Base-by-base conservation (phyloP, 2,888 invertebrate genomes). In the Tetragonula carbonaria region DNA sequence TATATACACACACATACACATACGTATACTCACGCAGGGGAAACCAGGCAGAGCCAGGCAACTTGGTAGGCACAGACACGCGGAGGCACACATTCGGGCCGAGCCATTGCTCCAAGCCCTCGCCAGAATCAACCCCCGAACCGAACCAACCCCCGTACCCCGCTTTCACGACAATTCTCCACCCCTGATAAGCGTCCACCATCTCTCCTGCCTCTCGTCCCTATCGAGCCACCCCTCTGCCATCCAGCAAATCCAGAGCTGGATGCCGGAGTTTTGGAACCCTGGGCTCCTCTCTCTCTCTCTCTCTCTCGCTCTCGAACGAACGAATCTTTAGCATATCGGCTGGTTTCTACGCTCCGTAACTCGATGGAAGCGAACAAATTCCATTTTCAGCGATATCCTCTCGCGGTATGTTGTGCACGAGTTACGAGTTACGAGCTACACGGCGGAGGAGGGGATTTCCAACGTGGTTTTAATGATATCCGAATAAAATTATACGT, bases 151-250 rank as follows among this genome's bases (percentile, higher is more conserved):
- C 38, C 38, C 38, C 38, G 45, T 45, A 45, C 86, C 74, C 70
- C 70, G 65, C 82, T 86, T 78, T 85, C 86, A 90, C 90, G 91
- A 86, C 95, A 94, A 95, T 95, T 95, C 95, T 84, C 88, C 87
- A 88, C 82, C 88, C 86, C 86, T 88, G 85, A 87, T 87, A 87
- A 94, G 93, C 91, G 91, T 91, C 95, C 94, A 94, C 90, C 94
- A 82, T 82, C 93, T 28, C 95, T 75, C 86, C 80, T 80, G 75
- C 70, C 66, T 62, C 66, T 55, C 74, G 51, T 28, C 85, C 87
- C 79, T 82, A 87, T 91, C 90, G 90, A 75, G 38, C 62, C 68
- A 79, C 59, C 70, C 63, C 38, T 55, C 72, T 55, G 75, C 71
- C 38, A 71, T 83, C 73, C 74, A 50, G 55, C 67, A 57, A 59